Evolutionary conservation across 2,888 invertebrate genomes (phyloP).

Genomic region (Epirrita christyi): DNA sequence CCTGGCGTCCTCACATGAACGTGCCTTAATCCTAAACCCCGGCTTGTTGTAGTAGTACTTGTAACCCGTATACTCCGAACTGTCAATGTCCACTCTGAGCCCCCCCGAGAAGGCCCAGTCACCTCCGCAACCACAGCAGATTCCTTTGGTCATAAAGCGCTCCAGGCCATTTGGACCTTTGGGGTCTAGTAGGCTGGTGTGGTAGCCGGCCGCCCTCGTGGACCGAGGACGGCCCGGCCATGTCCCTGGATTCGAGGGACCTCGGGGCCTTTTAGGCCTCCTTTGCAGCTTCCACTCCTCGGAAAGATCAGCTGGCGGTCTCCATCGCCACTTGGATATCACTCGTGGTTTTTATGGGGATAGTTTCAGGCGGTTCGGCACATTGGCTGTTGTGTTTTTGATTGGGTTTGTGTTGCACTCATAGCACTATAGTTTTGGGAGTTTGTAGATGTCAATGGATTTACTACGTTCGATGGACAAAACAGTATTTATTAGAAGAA

Average conservation of each 20-base stretch:
- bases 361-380: slow-evolving; percentile 54
- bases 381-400: slow-evolving; percentile 38
- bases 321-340: slow-evolving; percentile 82
- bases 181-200: background rate
- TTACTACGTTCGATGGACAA: slow-evolving; percentile 7
- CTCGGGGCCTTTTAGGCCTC: slow-evolving; percentile 57
- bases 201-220: slow-evolving; percentile 60
- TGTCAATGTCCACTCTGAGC: slow-evolving; percentile 71
- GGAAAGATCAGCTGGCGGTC: slow-evolving; percentile 72
- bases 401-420: slow-evolving; percentile 31
- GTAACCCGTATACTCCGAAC: slow-evolving; percentile 82
- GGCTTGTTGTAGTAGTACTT: slow-evolving; percentile 71
- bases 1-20: slow-evolving; percentile 86
- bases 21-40: slow-evolving; percentile 68
- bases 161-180: slow-evolving; percentile 50
- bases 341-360: slow-evolving; percentile 68
- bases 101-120: slow-evolving; percentile 76
- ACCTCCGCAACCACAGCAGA: slow-evolving; percentile 77
- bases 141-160: slow-evolving; percentile 68
- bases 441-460: slow-evolving; percentile 38
- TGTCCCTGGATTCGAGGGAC: slow-evolving; percentile 63
- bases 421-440: slow-evolving; percentile 29
- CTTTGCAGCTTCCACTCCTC: slow-evolving; percentile 81
- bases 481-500: background rate
- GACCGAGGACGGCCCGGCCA: slow-evolving; percentile 79